Conservation (phyloP, 2,113 vertebrate genomes). For the Ceyx melanurus region DNA sequence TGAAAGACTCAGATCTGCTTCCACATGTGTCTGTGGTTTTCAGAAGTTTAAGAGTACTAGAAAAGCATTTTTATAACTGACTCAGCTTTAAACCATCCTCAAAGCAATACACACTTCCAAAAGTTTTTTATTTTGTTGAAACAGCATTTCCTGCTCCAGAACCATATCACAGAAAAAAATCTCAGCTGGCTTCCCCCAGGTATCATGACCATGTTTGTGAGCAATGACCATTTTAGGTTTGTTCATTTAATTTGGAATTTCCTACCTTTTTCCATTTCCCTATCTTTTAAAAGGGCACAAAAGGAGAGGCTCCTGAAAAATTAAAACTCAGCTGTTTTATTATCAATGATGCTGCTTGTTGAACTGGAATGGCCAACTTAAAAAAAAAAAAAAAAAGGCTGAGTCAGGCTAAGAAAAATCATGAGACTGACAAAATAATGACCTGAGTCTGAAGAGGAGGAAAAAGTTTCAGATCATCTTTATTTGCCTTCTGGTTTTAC, state of each 20-base stretch:
- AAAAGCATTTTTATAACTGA: not conserved
- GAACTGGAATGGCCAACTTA: fast-evolving
- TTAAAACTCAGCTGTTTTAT: not conserved
- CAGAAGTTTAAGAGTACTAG: not conserved
- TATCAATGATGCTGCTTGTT: not conserved
- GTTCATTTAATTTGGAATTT: not conserved
- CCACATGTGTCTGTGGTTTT: not conserved
- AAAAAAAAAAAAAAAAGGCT: not conserved
- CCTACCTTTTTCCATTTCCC: not conserved
- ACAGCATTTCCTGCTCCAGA: not conserved
- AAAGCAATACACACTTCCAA: not conserved
- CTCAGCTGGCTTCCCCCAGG: not conserved
- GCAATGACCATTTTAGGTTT: not conserved
- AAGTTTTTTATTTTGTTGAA: not conserved
- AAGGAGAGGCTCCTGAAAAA: not conserved
- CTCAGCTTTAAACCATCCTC: not conserved
- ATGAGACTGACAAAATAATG: not conserved
- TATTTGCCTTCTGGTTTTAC: not conserved
- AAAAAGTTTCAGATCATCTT: not conserved
- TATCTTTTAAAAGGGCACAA: not conserved
- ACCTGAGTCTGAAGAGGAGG: not conserved
- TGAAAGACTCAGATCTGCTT: not conserved
- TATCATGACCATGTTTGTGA: not conserved
- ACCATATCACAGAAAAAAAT: not conserved
- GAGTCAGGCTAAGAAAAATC: not conserved